phyloP scores from a whole-genome alignment of 2,797 vertebrate genomes.

The Hydrocynus forskahlii region DNA sequence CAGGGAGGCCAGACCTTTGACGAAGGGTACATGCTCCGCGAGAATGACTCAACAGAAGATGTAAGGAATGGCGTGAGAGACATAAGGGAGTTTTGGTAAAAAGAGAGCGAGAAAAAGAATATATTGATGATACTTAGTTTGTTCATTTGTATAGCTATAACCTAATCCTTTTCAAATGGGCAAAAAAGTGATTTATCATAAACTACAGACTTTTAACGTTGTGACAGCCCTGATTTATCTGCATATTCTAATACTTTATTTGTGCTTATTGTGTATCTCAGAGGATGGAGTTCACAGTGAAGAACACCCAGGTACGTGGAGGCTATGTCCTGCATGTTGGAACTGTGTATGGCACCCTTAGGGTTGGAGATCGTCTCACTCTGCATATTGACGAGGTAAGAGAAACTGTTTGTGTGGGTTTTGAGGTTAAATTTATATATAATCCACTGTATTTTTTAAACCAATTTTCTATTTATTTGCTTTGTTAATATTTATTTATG shows the following conservation, averaged over 20 bases:
- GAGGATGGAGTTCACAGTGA: slow-evolving; percentile 96
- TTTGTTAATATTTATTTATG: too few species aligned
- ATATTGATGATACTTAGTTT: too few species aligned
- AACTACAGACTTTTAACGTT: too few species aligned
- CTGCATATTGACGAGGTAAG: slow-evolving; percentile 92
- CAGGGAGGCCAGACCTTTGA: slow-evolving; percentile 97
- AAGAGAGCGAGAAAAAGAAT: background rate
- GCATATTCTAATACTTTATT: background rate
- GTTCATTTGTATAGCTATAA: too few species aligned
- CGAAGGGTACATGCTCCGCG: slow-evolving; percentile 91
- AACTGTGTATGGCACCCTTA: slow-evolving; percentile 88
- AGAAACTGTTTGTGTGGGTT: background rate
- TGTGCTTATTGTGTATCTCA: slow-evolving; percentile 60
- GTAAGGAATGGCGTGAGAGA: slow-evolving; percentile 73
- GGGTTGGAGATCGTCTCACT: slow-evolving; percentile 86
- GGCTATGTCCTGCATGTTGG: slow-evolving; percentile 93
- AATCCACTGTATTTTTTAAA: background rate
- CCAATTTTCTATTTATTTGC: background rate
- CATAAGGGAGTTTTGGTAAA: background rate
- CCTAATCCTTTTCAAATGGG: too few species aligned
- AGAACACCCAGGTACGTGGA: slow-evolving; percentile 94
- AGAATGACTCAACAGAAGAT: slow-evolving; percentile 86
- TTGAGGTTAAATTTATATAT: background rate
- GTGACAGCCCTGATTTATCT: background rate
- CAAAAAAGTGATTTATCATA: too few species aligned